Evolutionary conservation across 2,113 vertebrate species (phyloP).

Genomic region (Notarius lentiginosus): DNA sequence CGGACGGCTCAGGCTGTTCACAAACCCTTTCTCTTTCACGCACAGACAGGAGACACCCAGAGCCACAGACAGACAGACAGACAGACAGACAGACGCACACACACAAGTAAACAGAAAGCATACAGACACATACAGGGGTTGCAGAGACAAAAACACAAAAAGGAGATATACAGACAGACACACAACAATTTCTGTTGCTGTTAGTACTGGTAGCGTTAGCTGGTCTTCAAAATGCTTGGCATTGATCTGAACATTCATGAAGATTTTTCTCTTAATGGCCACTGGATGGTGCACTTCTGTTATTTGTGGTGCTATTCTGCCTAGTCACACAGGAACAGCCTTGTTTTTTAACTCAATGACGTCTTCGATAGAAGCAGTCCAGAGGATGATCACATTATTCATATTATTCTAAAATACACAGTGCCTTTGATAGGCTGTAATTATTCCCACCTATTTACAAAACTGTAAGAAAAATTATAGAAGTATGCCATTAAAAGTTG

Average conservation of each 20-base stretch:
- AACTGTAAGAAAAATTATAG: not conserved
- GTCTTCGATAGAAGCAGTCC: not conserved
- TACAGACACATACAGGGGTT: not conserved
- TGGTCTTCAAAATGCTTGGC: not conserved
- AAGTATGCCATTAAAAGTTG: not conserved
- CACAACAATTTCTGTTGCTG: not conserved
- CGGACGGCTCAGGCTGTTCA: slow-evolving; percentile 65
- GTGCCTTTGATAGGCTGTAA: not conserved
- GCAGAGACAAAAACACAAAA: not conserved
- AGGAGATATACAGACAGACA: not conserved
- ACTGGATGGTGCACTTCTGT: slow-evolving; percentile 27
- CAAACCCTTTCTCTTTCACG: slow-evolving; percentile 50
- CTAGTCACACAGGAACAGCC: not conserved
- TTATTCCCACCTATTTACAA: not conserved
- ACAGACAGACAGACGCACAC: not conserved
- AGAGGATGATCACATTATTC: not conserved
- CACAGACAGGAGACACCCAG: not conserved
- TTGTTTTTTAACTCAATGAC: not conserved
- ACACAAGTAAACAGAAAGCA: not conserved
- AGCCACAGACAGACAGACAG: not conserved
- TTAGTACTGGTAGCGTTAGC: not conserved
- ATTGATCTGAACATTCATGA: not conserved
- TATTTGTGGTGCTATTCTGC: not conserved
- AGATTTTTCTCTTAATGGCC: not conserved
- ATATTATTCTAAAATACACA: not conserved